Percentiles rank a stretch among this genome's conserved stretches.
Evolutionary conservation across 2,888 invertebrate species (phyloP).

Genomic region (Platycheirus albimanus): DNA sequence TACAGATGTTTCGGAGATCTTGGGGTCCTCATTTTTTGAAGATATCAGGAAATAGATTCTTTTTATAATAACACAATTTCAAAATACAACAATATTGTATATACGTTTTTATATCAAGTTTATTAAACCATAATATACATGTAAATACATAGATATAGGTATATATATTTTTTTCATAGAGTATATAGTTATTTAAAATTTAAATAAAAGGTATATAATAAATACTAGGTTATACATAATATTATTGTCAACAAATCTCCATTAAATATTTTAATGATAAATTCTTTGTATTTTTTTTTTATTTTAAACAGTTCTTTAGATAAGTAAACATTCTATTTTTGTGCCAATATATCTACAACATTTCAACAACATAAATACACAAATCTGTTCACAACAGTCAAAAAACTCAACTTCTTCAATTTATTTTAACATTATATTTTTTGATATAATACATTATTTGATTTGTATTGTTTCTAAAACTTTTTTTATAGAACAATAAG

Average conservation of each 20-base stretch:
- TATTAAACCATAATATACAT: slow-evolving; percentile 25
- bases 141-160: slow-evolving; percentile 26
- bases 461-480: too few species aligned
- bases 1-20: too few species aligned
- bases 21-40: too few species aligned
- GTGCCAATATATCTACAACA: slow-evolving; percentile 25
- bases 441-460: neutral
- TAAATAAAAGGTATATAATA: slow-evolving; percentile 40
- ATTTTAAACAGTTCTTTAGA: slow-evolving; percentile 20
- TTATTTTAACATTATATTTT: neutral
- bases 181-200: slow-evolving; percentile 35
- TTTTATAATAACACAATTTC: too few species aligned
- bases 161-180: slow-evolving; percentile 33
- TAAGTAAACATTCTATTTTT: slow-evolving; percentile 14
- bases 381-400: neutral
- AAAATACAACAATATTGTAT: neutral
- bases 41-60: too few species aligned
- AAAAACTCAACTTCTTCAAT: neutral
- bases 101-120: slow-evolving; percentile 9
- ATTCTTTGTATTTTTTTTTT: slow-evolving; percentile 54
- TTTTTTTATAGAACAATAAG: neutral
- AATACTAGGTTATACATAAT: slow-evolving; percentile 38
- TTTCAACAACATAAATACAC: slow-evolving; percentile 23
- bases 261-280: slow-evolving; percentile 44
- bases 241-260: slow-evolving; percentile 69